Base-by-base conservation (phyloP, 2,888 invertebrate genomes). In the Zaprionus lineosus region DNA sequence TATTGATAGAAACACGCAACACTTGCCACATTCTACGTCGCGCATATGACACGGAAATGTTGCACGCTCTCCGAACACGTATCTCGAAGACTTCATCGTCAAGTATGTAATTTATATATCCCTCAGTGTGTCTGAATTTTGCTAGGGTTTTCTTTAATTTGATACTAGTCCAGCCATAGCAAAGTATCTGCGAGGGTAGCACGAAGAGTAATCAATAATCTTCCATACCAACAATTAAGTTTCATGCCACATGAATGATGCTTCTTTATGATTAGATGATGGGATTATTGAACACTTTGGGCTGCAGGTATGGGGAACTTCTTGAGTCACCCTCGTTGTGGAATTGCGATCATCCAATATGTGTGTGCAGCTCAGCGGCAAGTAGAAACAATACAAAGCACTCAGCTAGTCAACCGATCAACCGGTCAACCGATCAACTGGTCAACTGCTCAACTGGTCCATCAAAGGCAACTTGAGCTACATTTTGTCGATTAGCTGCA, bases 401-500 rank as follows among this genome's bases (percentile, higher is more conserved):
- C 14, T 44, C 18, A 4, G 1, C 24, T 2, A 24, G 26, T 37
- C 24, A 51, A 12, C 21, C 14, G 7, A n/a, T 37, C 44, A 3
- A 21, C 3, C 21, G 37, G 29, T 34, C 46, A 40, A 16, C 40
- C 34, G 33, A 40, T 58, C 59, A 2, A 44, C 19, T 37, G 12
- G 12, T 26, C 40, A 29, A 39, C 16, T 31, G 37, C n/a, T 48
- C 63, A 41, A 56, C 39, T 51, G 40, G 26, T 40, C 11, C 11
- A 39, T 26, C 3, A 21, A 21, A 21, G 4, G 59, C 52, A 59
- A 60, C 50, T 59, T 48, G 60, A 82, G 64, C 57, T 57, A 64
- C 71, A 75, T 82, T 78, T 75, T 77, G n/a, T 71, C 73, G 76
- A 77, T 77, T 77, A 78, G 72, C 57, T 43, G 52, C 36, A 56